These are phyloP conservation scores for Raphicerus campestris DNA, from an alignment of 2,113 vertebrate species.

Conservation along the genomic window DNA sequence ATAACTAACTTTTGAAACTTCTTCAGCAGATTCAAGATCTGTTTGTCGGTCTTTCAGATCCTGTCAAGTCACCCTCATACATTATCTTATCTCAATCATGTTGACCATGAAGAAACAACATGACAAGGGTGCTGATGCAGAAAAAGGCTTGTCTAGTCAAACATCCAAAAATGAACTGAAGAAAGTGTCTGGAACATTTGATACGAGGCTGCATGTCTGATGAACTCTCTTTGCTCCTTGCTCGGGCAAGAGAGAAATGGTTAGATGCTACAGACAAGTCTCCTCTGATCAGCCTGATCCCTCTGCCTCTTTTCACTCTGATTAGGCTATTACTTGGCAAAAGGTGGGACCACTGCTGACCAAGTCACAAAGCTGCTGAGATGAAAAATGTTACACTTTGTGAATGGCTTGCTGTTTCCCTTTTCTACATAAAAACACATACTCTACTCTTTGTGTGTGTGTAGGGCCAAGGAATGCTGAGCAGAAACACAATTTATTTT, in stretches of 20 bases:
- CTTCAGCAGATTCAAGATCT: conserved; percentile 4
- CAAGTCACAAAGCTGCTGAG: not conserved
- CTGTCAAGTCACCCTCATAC: not conserved
- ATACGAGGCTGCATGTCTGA: no score
- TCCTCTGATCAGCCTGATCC: not conserved
- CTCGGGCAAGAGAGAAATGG: not conserved
- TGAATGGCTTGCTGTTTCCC: not conserved
- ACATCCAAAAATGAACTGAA: not conserved
- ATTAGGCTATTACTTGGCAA: not conserved
- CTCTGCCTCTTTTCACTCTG: not conserved
- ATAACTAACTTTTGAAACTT: conserved; percentile 53
- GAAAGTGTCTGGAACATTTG: not conserved
- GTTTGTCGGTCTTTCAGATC: conserved; percentile 10
- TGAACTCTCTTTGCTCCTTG: not conserved
- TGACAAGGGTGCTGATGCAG: not conserved
- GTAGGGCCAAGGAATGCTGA: not conserved
- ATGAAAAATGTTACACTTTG: not conserved
- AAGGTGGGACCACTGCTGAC: not conserved
- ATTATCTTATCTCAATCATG: not conserved
- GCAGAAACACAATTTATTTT: conserved; percentile 3
- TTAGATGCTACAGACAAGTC: not conserved
- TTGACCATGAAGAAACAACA: not conserved
- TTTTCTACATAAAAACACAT: not conserved
- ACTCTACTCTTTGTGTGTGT: not conserved
- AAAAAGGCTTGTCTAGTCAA: not conserved